Evolutionary conservation across 2,888 invertebrate genomes (phyloP).

Genomic region (Frankliniella intonsa): DNA sequence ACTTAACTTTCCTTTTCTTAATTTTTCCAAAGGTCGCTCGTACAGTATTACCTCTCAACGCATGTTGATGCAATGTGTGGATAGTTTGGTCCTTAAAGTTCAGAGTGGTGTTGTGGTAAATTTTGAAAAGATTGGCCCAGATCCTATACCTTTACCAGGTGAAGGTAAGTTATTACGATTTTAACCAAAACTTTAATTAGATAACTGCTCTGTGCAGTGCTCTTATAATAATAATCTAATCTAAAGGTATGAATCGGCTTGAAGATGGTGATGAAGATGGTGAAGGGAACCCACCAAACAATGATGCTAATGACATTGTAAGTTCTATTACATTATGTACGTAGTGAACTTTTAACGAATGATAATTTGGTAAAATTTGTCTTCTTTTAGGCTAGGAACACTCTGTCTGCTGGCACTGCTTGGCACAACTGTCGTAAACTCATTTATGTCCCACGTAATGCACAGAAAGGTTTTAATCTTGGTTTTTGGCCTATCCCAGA

Average conservation of each 20-base stretch:
- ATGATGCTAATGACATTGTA: neutral
- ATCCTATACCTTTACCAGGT: conserved; percentile 60
- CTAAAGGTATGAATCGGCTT: conserved; percentile 43
- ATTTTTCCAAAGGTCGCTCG: conserved; percentile 65
- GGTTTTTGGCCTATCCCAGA: conserved; percentile 99
- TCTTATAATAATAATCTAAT: neutral
- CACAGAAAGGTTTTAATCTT: conserved; percentile 85
- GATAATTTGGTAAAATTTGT: neutral
- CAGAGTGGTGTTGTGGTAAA: conserved; percentile 97
- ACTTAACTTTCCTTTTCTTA: neutral
- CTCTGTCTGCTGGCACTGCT: conserved; percentile 50
- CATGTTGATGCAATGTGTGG: conserved; percentile 93
- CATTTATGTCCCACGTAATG: conserved; percentile 88
- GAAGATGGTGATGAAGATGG: conserved; percentile 53
- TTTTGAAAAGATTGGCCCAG: conserved; percentile 93
- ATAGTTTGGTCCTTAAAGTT: conserved; percentile 93
- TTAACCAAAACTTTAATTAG: neutral
- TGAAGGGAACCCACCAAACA: conserved; percentile 41
- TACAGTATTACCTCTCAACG: conserved; percentile 93
- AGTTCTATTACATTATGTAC: neutral
- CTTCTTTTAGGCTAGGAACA: neutral
- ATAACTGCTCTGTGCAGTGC: neutral
- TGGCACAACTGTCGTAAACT: conserved; percentile 86
- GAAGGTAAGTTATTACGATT: conserved; percentile 35
- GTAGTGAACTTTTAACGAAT: conserved; percentile 21